A percentile compares a stretch with the other conserved stretches of the same genome.
Evolutionary conservation across 2,797 vertebrate species (phyloP).

Genomic region (Rhinoraja longicauda): DNA sequence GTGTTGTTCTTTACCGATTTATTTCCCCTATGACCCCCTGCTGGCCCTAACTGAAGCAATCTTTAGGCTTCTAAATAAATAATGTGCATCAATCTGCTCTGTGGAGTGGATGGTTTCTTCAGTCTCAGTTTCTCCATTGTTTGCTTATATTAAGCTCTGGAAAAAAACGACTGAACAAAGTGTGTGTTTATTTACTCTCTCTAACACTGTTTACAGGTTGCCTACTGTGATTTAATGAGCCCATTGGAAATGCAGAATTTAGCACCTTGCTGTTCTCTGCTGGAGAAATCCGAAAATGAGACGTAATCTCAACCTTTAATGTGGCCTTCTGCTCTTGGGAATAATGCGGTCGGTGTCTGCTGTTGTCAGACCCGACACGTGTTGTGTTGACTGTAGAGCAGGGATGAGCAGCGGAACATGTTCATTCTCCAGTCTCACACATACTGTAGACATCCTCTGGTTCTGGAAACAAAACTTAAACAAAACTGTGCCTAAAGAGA

Average conservation of each 20-base stretch:
- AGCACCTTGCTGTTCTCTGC: constrained; percentile 9
- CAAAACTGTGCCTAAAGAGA: background rate
- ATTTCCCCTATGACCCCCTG: background rate
- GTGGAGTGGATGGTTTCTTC: background rate
- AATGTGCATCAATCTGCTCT: background rate
- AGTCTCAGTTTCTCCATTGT: background rate
- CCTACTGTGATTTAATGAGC: constrained; percentile 10
- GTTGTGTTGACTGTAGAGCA: background rate
- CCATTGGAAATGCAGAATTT: background rate
- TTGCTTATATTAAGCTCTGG: background rate
- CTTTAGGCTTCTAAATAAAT: background rate
- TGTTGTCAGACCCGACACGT: constrained; percentile 13
- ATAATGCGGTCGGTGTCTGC: background rate
- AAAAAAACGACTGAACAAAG: background rate
- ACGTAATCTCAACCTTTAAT: background rate
- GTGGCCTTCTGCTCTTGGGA: background rate
- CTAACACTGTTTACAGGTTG: constrained; percentile 32
- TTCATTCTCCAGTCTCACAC: background rate
- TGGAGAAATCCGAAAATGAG: background rate
- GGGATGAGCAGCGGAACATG: background rate
- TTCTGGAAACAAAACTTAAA: background rate
- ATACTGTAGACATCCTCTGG: too few species aligned
- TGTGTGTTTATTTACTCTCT: constrained; percentile 14
- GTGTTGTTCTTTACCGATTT: background rate
- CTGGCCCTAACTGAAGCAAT: background rate